A percentile compares a stretch with the other conserved stretches of the same genome.
Conservation (phyloP, 2,113 vertebrate genomes). For the Rhynchomys soricoides region DNA sequence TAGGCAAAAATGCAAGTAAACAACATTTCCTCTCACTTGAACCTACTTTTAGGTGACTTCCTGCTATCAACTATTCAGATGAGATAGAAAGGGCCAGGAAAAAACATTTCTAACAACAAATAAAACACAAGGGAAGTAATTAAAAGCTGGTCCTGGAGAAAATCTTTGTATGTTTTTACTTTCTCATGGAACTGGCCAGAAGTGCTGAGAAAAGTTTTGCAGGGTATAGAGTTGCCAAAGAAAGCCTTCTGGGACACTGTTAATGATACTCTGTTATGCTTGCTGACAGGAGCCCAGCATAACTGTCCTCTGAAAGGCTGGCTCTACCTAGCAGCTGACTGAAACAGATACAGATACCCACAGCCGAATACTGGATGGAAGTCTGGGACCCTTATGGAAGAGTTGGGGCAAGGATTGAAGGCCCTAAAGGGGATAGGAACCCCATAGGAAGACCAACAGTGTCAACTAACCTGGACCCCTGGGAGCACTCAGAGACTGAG, state of each 20-base stretch:
- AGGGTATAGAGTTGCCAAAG: constrained; percentile 2
- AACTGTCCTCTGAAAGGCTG: too few species aligned
- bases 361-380: too few species aligned
- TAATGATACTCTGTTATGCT: too few species aligned
- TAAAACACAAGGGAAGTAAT: background rate
- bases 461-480: too few species aligned
- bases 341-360: too few species aligned
- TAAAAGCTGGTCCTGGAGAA: constrained; percentile 11
- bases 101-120: background rate
- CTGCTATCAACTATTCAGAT: background rate
- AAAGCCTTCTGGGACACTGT: background rate
- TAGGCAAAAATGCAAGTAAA: constrained; percentile 47
- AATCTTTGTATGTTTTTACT: background rate
- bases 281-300: too few species aligned
- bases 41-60: constrained; percentile 41
- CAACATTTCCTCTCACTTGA: constrained; percentile 30
- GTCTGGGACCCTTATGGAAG: too few species aligned
- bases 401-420: too few species aligned
- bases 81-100: background rate
- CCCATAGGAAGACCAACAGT: too few species aligned
- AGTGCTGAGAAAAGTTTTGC: constrained; percentile 18
- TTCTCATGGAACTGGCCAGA: background rate
- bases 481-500: too few species aligned
- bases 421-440: too few species aligned
- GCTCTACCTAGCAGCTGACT: too few species aligned